Percentiles rank a stretch among this genome's conserved stretches.
Evolutionary conservation across 2,888 invertebrate genomes (phyloP).

Genomic region (Clistopyga incitator): DNA sequence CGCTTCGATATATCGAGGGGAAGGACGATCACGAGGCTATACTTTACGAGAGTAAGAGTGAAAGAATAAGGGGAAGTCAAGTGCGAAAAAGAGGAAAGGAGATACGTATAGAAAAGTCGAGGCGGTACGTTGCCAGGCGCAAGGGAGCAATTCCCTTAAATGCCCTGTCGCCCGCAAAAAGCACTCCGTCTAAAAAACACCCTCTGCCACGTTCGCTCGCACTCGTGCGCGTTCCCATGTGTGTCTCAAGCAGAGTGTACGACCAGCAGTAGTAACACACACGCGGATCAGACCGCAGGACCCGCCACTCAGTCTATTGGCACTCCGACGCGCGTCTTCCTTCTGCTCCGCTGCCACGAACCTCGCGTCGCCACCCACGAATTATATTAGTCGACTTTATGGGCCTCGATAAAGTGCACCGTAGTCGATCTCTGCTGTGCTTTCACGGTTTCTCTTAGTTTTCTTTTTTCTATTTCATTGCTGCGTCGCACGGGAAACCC

Average conservation of each 20-base stretch:
- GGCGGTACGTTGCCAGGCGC: constrained; percentile 71
- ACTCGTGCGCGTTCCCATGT: constrained; percentile 67
- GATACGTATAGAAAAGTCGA: constrained; percentile 51
- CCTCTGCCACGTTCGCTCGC: constrained; percentile 68
- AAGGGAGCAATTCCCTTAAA: constrained; percentile 83
- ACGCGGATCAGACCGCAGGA: constrained; percentile 39
- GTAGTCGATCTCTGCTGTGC: constrained; percentile 74
- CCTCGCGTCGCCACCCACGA: constrained; percentile 67
- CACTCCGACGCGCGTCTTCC: constrained; percentile 71
- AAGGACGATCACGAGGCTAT: background rate
- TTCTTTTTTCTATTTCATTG: constrained; percentile 2
- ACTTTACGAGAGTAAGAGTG: background rate
- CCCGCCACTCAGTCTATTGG: constrained; percentile 77
- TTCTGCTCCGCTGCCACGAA: constrained; percentile 34
- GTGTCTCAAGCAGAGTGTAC: constrained; percentile 42
- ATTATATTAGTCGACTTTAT: constrained; percentile 80
- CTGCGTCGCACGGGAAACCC: constrained; percentile 21
- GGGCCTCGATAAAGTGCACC: constrained; percentile 78
- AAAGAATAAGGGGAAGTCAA: constrained; percentile 28
- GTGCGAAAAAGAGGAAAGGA: constrained; percentile 56
- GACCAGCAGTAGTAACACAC: constrained; percentile 3
- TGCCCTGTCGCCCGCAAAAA: constrained; percentile 83
- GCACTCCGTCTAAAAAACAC: constrained; percentile 82
- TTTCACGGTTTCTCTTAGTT: constrained; percentile 26
- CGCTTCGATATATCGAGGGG: constrained; percentile 28